phyloP scores from a whole-genome alignment of 2,113 vertebrate species.

The Scalopus aquaticus region DNA sequence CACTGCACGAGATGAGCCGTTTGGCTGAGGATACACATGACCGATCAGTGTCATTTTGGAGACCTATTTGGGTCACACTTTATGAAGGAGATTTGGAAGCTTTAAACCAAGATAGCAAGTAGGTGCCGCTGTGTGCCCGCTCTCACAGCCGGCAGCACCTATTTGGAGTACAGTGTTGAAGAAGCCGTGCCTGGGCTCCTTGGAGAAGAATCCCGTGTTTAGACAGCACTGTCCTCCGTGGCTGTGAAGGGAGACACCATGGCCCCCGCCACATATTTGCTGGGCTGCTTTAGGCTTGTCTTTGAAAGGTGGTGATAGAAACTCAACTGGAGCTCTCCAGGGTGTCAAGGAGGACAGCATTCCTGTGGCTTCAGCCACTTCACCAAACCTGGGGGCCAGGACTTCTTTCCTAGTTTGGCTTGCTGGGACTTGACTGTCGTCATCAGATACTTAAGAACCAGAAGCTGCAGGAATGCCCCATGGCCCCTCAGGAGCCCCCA shows the following conservation, averaged over 20 bases:
- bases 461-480: neutral
- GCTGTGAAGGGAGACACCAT: neutral
- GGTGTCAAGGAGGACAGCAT: neutral
- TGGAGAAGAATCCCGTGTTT: neutral
- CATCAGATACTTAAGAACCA: neutral
- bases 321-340: neutral
- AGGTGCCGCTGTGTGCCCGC: neutral
- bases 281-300: neutral
- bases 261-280: rapidly evolving
- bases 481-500: too few species aligned
- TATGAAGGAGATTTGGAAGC: neutral
- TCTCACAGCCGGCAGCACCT: neutral
- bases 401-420: neutral
- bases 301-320: neutral
- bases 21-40: neutral
- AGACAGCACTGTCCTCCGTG: rapidly evolving
- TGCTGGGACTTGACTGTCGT: neutral
- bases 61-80: rapidly evolving
- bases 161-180: neutral
- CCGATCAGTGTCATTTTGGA: neutral
- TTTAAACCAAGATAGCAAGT: neutral
- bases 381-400: too few species aligned
- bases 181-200: neutral
- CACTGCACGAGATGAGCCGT: neutral
- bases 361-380: rapidly evolving